phyloP scores from a whole-genome alignment of 1,140 invertebrate species.

The Scaptomyza montana region DNA sequence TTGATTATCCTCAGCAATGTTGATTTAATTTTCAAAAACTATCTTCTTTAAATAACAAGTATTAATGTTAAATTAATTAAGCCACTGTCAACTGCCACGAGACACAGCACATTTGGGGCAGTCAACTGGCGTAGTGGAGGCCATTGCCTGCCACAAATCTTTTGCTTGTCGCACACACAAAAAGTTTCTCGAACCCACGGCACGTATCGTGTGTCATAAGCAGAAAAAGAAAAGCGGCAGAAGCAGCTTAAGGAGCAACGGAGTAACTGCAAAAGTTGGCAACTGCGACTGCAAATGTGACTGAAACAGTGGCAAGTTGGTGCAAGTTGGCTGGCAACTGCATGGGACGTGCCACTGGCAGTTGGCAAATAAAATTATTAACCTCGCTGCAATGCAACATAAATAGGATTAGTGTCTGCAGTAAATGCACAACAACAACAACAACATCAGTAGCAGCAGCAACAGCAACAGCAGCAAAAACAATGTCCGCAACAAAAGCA shows the following conservation, averaged over 20 bases:
- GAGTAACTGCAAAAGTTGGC: conserved; percentile 1
- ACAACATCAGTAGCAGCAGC: conserved; percentile 4
- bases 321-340: conserved; percentile 26
- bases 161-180: conserved; percentile 6
- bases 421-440: conserved; percentile 56
- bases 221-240: conserved; percentile 44
- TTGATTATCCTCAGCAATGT: too few species aligned
- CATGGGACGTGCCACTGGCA: conserved; percentile 52
- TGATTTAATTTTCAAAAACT: too few species aligned
- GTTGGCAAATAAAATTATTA: conserved; percentile 82
- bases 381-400: conserved; percentile 81
- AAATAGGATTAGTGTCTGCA: conserved; percentile 83
- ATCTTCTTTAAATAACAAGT: background rate
- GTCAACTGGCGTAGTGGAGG: conserved; percentile 3
- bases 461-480: conserved; percentile 5
- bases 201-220: conserved; percentile 80
- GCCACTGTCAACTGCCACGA: conserved; percentile 9
- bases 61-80: conserved; percentile 63
- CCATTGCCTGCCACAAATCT: conserved; percentile 41
- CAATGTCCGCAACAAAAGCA: conserved; percentile 7
- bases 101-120: background rate
- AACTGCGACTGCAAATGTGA: conserved; percentile 15
- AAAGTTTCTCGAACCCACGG: conserved; percentile 59
- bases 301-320: conserved; percentile 25
- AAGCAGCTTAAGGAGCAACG: conserved; percentile 49